phyloP scores from a whole-genome alignment of 1,140 invertebrate species.

The Tyrophagus putrescentiae region DNA sequence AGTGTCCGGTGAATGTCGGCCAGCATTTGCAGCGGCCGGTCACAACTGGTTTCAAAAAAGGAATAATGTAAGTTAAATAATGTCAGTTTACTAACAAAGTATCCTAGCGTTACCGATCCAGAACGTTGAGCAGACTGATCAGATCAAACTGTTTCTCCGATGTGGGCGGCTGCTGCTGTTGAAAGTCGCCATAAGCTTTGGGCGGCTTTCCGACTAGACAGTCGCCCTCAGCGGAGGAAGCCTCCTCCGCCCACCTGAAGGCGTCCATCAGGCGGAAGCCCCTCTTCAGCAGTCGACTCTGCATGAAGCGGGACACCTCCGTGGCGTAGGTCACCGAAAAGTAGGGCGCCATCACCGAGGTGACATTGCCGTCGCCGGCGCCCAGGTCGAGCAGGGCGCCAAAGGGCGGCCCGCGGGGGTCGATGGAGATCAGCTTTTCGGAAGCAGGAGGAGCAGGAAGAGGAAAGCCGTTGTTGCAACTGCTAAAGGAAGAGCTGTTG shows the following conservation, averaged over 20 bases:
- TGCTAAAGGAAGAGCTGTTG: not conserved
- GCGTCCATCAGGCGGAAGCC: slow-evolving; percentile 59
- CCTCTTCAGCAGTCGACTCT: slow-evolving; percentile 48
- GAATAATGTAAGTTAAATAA: not conserved
- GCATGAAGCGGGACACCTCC: slow-evolving; percentile 70
- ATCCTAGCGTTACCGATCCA: slow-evolving; percentile 53
- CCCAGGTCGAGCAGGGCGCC: slow-evolving; percentile 60
- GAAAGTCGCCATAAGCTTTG: too few relatives aligned
- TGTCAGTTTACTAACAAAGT: too few relatives aligned
- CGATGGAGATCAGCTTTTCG: not conserved
- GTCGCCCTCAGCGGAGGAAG: too few relatives aligned
- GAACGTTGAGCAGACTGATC: slow-evolving; percentile 69
- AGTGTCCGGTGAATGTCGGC: slow-evolving; percentile 47
- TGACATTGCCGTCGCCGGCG: slow-evolving; percentile 78
- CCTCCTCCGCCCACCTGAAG: slow-evolving; percentile 63
- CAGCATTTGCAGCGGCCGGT: slow-evolving; percentile 56
- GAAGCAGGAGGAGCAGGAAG: not conserved
- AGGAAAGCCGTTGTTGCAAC: not conserved
- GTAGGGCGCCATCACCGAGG: slow-evolving; percentile 48
- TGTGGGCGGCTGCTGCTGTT: slow-evolving; percentile 31
- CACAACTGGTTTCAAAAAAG: slow-evolving; percentile 43
- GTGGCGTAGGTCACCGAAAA: slow-evolving; percentile 56
- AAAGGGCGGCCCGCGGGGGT: not conserved
- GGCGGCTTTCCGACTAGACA: too few relatives aligned
- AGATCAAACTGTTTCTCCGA: slow-evolving; percentile 50